These are phyloP conservation scores for Ceyx melanurus DNA, from an alignment of 2,113 vertebrate species.

Conservation along the genomic window DNA sequence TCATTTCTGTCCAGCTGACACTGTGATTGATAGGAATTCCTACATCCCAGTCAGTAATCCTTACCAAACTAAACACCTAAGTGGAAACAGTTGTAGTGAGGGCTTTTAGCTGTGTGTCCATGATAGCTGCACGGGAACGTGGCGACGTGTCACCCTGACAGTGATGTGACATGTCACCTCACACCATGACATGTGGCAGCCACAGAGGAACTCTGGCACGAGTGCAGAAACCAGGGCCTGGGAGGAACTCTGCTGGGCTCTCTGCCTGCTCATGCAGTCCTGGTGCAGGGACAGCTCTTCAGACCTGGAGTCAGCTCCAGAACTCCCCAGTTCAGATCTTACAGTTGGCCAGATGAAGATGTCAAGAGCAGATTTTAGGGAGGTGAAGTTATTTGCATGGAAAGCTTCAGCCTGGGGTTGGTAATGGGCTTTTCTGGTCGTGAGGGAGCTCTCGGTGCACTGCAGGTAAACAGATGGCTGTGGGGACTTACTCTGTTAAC, in stretches of 20 bases:
- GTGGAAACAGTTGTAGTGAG: conserved; percentile 45
- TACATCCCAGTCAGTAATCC: conserved; percentile 64
- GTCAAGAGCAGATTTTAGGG: neutral
- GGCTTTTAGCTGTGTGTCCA: conserved; percentile 50
- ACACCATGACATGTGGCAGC: conserved; percentile 53
- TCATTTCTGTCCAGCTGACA: conserved; percentile 60
- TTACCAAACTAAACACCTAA: conserved; percentile 66
- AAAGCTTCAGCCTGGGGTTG: neutral
- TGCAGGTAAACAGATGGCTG: neutral
- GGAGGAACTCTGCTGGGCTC: neutral
- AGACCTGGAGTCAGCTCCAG: neutral
- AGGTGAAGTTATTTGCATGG: neutral
- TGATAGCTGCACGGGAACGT: conserved; percentile 28
- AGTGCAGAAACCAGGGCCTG: conserved; percentile 1
- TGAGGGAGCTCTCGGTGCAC: rapidly evolving
- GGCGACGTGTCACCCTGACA: conserved; percentile 60
- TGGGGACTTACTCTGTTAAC: neutral
- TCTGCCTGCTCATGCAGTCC: neutral
- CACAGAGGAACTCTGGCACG: conserved; percentile 41
- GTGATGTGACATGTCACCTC: conserved; percentile 62
- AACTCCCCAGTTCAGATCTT: neutral
- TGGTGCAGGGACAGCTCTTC: neutral
- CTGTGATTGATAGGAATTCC: conserved; percentile 67
- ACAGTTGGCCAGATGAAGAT: neutral
- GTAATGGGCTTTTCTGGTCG: neutral